A percentile compares a stretch with the other conserved stretches of the same genome.
These are phyloP conservation scores for Himalopsyche anomala DNA, from an alignment of 2,888 invertebrate species.

Conservation along the genomic window DNA sequence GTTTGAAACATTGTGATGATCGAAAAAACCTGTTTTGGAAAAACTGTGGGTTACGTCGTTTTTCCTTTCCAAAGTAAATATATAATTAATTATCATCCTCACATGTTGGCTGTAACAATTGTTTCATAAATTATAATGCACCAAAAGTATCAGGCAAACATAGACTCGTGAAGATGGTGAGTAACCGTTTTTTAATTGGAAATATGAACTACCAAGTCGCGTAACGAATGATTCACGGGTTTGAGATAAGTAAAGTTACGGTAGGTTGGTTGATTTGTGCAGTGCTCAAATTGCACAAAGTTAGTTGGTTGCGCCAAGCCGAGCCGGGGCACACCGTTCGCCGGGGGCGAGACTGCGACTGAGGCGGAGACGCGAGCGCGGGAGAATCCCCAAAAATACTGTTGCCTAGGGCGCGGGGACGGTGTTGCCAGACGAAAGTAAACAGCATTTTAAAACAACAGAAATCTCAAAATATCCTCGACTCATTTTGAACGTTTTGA, in stretches of 20 bases:
- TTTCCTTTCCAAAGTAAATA: too few relatives aligned
- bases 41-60: too few relatives aligned
- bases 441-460: too few relatives aligned
- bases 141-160: background rate
- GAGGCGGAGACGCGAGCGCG: background rate
- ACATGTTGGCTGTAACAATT: background rate
- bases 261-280: slow-evolving; percentile 7
- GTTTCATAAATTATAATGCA: slow-evolving; percentile 15
- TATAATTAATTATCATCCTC: too few relatives aligned
- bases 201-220: slow-evolving; percentile 8
- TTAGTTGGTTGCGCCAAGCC: background rate
- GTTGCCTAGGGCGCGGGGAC: slow-evolving; percentile 43
- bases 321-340: too few relatives aligned
- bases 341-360: background rate
- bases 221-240: background rate
- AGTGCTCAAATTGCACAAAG: background rate
- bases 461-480: too few relatives aligned
- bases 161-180: background rate
- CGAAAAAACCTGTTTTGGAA: too few relatives aligned
- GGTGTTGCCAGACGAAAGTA: background rate
- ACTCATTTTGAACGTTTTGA: too few relatives aligned
- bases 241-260: background rate
- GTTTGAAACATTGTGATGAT: too few relatives aligned
- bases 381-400: slow-evolving; percentile 55
- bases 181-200: background rate